phyloP scores from a whole-genome alignment of 2,797 vertebrate species.

The Poeciliopsis paucimaculata region DNA sequence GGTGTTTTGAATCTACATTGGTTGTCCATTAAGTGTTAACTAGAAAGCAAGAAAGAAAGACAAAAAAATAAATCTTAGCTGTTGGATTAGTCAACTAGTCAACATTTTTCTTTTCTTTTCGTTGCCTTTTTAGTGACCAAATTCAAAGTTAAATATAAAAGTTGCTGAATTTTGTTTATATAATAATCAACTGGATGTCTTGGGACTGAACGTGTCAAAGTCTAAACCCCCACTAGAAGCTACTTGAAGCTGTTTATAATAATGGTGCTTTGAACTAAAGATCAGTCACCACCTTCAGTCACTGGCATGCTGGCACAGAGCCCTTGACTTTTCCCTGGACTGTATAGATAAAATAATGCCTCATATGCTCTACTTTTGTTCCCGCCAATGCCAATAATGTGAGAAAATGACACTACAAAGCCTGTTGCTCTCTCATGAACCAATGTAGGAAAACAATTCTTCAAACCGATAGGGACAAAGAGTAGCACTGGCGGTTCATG shows the following conservation, averaged over 20 bases:
- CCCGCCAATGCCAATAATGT: neutral
- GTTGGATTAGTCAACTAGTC: neutral
- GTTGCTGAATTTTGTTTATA: neutral
- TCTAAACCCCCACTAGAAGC: neutral
- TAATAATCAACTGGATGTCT: neutral
- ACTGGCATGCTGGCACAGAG: neutral
- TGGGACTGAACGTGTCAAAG: neutral
- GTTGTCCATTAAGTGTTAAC: conserved; percentile 13
- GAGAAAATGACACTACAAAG: conserved; percentile 1
- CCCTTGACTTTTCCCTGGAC: neutral
- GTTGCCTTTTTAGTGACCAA: neutral
- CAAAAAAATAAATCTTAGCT: neutral
- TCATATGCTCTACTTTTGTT: neutral
- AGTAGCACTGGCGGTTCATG: neutral
- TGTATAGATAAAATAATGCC: neutral
- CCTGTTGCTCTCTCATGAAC: neutral
- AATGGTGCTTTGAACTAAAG: neutral
- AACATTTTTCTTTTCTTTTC: neutral
- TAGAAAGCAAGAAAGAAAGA: neutral
- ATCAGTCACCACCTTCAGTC: neutral
- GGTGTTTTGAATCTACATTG: conserved; percentile 6
- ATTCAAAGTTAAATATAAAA: neutral
- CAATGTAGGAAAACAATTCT: neutral
- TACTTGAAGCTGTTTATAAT: neutral
- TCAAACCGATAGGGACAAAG: neutral